phyloP scores from a whole-genome alignment of 2,888 invertebrate genomes.

The Melieria picta region DNA sequence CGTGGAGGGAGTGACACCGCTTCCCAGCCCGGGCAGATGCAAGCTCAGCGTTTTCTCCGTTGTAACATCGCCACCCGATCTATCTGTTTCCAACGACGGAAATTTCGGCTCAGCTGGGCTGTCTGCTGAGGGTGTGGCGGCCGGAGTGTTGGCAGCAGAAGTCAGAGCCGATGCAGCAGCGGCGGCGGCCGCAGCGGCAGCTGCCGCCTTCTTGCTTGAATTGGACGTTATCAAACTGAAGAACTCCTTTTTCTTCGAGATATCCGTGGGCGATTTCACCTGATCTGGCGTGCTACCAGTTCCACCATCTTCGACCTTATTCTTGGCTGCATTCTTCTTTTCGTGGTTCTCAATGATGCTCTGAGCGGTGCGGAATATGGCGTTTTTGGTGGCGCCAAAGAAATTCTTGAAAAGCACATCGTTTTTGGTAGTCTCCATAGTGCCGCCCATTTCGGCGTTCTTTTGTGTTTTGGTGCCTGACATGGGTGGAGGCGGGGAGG shows the following conservation, averaged over 20 bases:
- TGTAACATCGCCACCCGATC: constrained; percentile 22
- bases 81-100: constrained; percentile 29
- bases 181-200: constrained; percentile 56
- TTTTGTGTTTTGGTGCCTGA: constrained; percentile 38
- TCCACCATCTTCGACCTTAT: constrained; percentile 51
- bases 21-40: constrained; percentile 49
- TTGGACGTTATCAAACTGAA: constrained; percentile 63
- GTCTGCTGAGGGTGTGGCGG: constrained; percentile 45
- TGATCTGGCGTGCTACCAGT: constrained; percentile 43
- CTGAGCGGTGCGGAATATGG: constrained; percentile 66
- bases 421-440: constrained; percentile 56
- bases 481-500: too few relatives aligned
- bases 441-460: constrained; percentile 44
- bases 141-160: constrained; percentile 44
- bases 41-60: constrained; percentile 52
- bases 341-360: constrained; percentile 67
- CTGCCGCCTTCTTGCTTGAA: constrained; percentile 61
- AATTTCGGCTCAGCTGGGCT: constrained; percentile 39
- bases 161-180: constrained; percentile 39
- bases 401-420: constrained; percentile 66
- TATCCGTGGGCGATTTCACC: constrained; percentile 64
- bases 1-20: constrained; percentile 52
- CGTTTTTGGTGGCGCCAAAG: constrained; percentile 66
- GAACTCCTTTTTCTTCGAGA: constrained; percentile 65
- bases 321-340: constrained; percentile 65